phyloP scores from a whole-genome alignment of 2,797 vertebrate species.

The Sparidentex hasta region DNA sequence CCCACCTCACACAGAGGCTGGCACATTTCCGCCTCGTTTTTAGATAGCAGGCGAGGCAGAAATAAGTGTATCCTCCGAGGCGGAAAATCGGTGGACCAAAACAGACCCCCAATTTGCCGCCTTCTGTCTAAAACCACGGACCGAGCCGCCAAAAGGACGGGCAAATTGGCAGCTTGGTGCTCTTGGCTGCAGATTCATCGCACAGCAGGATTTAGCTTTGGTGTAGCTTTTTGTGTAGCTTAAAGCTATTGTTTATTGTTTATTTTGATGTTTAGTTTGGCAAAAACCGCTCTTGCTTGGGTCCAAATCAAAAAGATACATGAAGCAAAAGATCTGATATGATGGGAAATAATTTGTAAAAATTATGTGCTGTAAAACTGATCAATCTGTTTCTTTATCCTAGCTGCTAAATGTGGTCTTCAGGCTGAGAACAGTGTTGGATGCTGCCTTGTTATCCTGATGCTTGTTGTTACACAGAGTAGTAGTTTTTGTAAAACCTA shows the following conservation, averaged over 20 bases:
- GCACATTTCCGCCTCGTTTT: no score
- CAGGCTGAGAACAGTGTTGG: slow-evolving; percentile 2
- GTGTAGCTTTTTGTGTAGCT: background rate
- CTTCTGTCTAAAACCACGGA: no score
- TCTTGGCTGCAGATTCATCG: background rate
- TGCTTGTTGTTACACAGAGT: slow-evolving; percentile 3
- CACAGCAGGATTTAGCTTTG: background rate
- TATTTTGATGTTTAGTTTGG: slow-evolving; percentile 13
- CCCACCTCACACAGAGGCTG: no score
- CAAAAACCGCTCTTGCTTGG: background rate
- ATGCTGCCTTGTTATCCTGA: slow-evolving; percentile 30
- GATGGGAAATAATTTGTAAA: background rate
- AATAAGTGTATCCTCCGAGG: no score
- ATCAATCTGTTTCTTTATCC: slow-evolving; percentile 16
- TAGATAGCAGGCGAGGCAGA: no score
- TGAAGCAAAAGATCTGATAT: background rate
- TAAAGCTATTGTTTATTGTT: background rate
- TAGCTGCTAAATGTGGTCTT: slow-evolving; percentile 35
- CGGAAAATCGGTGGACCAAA: no score
- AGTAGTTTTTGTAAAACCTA: slow-evolving; percentile 1
- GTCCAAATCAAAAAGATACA: slow-evolving; percentile 1
- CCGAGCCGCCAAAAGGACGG: no score
- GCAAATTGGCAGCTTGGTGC: no score
- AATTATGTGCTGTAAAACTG: no score
- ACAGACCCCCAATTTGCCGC: no score